Conservation (phyloP, 2,797 vertebrate genomes). For the Sciaenops ocellatus region DNA sequence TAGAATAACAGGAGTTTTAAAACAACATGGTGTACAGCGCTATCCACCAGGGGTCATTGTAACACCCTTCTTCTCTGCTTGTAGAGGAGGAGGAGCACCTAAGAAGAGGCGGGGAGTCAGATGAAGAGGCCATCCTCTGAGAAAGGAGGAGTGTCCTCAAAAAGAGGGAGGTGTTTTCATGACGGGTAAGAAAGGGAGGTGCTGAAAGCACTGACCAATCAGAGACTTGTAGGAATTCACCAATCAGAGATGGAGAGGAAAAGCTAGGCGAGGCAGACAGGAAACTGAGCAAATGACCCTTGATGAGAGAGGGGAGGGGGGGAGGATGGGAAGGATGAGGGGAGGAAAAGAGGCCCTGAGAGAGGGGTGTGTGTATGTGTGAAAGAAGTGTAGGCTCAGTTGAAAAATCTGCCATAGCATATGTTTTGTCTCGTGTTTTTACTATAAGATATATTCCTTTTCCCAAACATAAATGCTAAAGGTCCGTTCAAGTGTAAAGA, state of each 20-base stretch:
- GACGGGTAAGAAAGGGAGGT: constrained; percentile 33
- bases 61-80: constrained; percentile 24
- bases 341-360: constrained; percentile 55
- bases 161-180: constrained; percentile 43
- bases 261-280: constrained; percentile 62
- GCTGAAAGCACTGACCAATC: constrained; percentile 59
- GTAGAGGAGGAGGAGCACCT: constrained; percentile 40
- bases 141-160: constrained; percentile 41
- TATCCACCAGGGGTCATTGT: constrained; percentile 64
- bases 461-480: constrained; percentile 31
- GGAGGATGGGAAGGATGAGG: constrained; percentile 65
- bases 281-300: constrained; percentile 80
- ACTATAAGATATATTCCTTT: constrained; percentile 51
- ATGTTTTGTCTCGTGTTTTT: constrained; percentile 50
- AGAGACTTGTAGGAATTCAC: constrained; percentile 29
- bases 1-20: not conserved
- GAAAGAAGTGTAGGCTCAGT: constrained; percentile 23
- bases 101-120: constrained; percentile 23
- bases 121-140: constrained; percentile 8
- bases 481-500: constrained; percentile 48
- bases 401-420: constrained; percentile 42
- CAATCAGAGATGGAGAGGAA: constrained; percentile 65
- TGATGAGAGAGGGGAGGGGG: constrained; percentile 72
- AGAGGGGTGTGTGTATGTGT: constrained; percentile 44
- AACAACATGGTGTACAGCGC: fast-evolving